Evolutionary conservation across 2,797 vertebrate species (phyloP).

Genomic region (Melanotaenia pygmaea): DNA sequence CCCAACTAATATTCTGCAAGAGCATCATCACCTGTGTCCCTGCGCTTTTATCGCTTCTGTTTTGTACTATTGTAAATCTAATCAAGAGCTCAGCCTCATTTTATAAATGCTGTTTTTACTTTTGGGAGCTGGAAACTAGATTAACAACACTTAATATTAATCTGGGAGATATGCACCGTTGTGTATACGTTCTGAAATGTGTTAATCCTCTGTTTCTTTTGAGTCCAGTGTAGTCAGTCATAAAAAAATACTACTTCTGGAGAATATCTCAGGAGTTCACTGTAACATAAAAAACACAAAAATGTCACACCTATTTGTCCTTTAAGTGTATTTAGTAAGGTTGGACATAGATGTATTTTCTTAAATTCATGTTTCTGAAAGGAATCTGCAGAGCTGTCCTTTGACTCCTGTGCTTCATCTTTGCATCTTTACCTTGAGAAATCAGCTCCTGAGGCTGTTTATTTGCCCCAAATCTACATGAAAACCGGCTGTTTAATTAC

Average conservation of each 20-base stretch:
- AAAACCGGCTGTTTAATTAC: conserved; percentile 51
- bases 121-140: conserved; percentile 50
- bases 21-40: not conserved
- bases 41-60: not conserved
- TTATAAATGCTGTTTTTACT: conserved; percentile 35
- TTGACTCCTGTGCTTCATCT: conserved; percentile 18
- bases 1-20: not conserved
- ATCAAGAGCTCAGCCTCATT: conserved; percentile 17
- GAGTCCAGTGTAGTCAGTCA: conserved; percentile 76
- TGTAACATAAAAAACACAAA: not conserved
- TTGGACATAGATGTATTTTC: conserved; percentile 3
- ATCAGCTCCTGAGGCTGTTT: conserved; percentile 39
- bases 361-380: conserved; percentile 1
- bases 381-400: not conserved
- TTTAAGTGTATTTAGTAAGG: not conserved
- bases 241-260: conserved; percentile 70
- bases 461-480: conserved; percentile 39
- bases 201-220: conserved; percentile 77
- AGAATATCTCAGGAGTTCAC: conserved; percentile 41
- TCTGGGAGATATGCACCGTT: conserved; percentile 56
- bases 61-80: conserved; percentile 3
- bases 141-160: conserved; percentile 70
- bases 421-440: conserved; percentile 30
- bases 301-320: not conserved
- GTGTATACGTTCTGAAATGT: conserved; percentile 50